Evolutionary conservation across 2,113 vertebrate species (phyloP).

Genomic region (Macheiramphus alcinus): DNA sequence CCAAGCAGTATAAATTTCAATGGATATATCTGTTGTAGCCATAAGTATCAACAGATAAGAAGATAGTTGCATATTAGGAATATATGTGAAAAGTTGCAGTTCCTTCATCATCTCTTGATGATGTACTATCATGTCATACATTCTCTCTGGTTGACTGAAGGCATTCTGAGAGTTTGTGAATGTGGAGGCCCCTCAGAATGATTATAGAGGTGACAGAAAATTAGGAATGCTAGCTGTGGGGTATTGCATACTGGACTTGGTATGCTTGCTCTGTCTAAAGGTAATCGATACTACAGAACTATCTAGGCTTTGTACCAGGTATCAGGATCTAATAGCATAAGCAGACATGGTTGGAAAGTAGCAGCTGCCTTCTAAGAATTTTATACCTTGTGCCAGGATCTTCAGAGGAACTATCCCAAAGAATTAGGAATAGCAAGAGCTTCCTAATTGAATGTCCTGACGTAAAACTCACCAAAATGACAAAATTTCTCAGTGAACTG

Average conservation of each 20-base stretch:
- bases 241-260: background rate
- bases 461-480: background rate
- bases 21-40: background rate
- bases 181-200: background rate
- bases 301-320: background rate
- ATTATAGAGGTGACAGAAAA: background rate
- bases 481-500: background rate
- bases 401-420: background rate
- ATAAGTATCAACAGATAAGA: background rate
- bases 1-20: background rate
- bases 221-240: background rate
- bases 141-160: background rate
- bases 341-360: background rate
- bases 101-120: background rate
- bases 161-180: background rate
- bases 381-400: background rate
- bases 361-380: background rate
- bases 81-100: background rate
- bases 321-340: background rate
- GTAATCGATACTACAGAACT: background rate
- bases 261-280: background rate
- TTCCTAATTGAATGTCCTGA: background rate
- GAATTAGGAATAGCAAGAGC: background rate
- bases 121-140: background rate
- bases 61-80: background rate